Conservation (phyloP, 2,888 invertebrate species). For the Scaptomyza cyrtandrae region DNA sequence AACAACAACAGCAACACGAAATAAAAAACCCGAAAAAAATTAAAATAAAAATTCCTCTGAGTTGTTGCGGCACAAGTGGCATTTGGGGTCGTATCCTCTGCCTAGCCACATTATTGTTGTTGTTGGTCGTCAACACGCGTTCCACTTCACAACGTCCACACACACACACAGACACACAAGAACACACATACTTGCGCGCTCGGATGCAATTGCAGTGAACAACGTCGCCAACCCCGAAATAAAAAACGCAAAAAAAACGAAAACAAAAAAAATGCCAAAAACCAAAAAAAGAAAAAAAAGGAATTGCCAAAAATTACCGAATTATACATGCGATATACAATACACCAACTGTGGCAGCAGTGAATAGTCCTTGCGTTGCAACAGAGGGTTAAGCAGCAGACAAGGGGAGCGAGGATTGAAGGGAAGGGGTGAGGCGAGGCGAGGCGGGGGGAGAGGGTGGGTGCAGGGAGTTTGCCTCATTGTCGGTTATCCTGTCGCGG, state of each 20-base stretch:
- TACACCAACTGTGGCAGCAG: constrained; percentile 28
- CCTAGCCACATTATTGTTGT: constrained; percentile 5
- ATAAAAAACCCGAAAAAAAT: constrained; percentile 14
- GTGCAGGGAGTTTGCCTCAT: constrained; percentile 37
- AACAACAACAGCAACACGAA: constrained; percentile 15
- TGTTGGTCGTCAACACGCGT: constrained; percentile 61
- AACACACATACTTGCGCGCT: constrained; percentile 41
- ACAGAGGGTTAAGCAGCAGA: constrained; percentile 5
- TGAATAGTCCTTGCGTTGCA: constrained; percentile 31
- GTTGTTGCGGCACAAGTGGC: constrained; percentile 50
- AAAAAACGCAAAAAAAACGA: constrained; percentile 28
- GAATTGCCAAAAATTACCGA: constrained; percentile 72
- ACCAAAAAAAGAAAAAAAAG: constrained; percentile 41
- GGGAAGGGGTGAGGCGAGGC: not conserved
- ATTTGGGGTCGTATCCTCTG: constrained; percentile 57
- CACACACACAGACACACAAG: constrained; percentile 47
- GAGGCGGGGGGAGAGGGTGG: not conserved
- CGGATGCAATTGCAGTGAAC: constrained; percentile 66
- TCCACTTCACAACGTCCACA: constrained; percentile 79
- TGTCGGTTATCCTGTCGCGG: constrained; percentile 65
- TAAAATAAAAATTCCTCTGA: constrained; percentile 7
- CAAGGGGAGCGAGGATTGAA: not conserved
- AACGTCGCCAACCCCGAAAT: constrained; percentile 66
- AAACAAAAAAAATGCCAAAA: constrained; percentile 38
- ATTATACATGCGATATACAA: constrained; percentile 57